Conservation (phyloP, 64 coral and sea anemone genomes). For the Stylophora pistillata region DNA sequence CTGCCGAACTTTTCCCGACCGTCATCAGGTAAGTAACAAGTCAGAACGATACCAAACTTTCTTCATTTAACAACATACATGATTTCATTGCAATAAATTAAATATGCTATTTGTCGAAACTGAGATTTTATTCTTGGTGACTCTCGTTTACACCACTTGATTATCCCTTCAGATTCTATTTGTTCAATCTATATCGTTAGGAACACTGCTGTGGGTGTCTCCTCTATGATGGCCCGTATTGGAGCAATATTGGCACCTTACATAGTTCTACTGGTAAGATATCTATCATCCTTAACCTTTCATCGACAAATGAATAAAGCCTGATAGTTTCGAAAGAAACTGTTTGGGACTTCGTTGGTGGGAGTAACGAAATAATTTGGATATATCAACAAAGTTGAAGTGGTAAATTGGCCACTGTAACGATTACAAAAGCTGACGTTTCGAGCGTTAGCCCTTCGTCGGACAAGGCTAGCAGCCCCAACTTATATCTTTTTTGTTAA, state of each 20-base stretch:
- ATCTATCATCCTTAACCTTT: neutral
- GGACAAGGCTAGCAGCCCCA: no score
- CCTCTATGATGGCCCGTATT: conserved; percentile 23
- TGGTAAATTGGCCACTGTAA: no score
- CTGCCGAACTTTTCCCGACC: conserved; percentile 44
- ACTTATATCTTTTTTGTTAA: neutral
- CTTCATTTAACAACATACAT: neutral
- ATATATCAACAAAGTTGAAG: no score
- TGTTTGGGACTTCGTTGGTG: no score
- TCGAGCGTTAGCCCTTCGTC: no score
- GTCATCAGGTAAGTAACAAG: conserved; percentile 40
- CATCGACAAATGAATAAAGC: no score
- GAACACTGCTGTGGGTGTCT: neutral
- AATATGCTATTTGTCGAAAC: no score
- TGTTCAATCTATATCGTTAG: neutral
- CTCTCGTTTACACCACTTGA: no score
- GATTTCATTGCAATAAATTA: neutral
- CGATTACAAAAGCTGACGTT: no score
- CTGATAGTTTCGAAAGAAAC: no score
- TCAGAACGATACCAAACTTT: neutral
- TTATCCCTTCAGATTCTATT: neutral
- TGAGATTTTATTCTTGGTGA: no score
- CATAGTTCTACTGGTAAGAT: neutral
- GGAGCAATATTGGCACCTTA: neutral
- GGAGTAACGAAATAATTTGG: no score